Conservation (phyloP, 2,888 invertebrate genomes). For the Embidobia sp. region DNA sequence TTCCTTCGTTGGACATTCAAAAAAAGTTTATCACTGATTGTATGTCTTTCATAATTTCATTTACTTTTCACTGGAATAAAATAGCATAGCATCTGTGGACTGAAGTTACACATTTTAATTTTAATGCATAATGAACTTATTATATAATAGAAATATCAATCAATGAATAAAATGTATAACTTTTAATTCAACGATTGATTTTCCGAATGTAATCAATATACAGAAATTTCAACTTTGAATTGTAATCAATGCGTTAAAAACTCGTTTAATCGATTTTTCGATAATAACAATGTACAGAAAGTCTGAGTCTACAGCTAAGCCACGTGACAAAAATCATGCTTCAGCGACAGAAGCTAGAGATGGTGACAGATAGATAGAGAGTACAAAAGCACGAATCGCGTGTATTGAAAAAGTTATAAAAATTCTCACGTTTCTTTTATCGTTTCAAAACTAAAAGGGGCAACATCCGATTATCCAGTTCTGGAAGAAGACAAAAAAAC, state of each 20-base stretch:
- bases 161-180: too few species aligned
- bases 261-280: conserved; percentile 10
- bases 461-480: conserved; percentile 65
- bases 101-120: too few species aligned
- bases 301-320: conserved; percentile 36
- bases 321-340: conserved; percentile 51
- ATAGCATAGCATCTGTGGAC: too few species aligned
- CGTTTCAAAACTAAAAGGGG: conserved; percentile 68
- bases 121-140: too few species aligned
- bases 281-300: conserved; percentile 1
- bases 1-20: too few species aligned
- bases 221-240: too few species aligned
- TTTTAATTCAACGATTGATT: too few species aligned
- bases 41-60: too few species aligned
- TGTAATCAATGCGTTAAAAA: neutral
- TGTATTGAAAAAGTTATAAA: conserved; percentile 49
- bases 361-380: conserved; percentile 26
- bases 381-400: conserved; percentile 46
- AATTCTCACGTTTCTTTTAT: conserved; percentile 69
- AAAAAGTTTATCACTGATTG: too few species aligned
- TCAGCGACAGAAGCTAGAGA: conserved; percentile 51
- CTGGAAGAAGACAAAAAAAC: conserved; percentile 65
- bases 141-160: too few species aligned
- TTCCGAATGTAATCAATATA: too few species aligned
- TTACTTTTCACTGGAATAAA: too few species aligned